Base-by-base conservation (phyloP, 1,140 invertebrate genomes). In the Cyclina sinensis region DNA sequence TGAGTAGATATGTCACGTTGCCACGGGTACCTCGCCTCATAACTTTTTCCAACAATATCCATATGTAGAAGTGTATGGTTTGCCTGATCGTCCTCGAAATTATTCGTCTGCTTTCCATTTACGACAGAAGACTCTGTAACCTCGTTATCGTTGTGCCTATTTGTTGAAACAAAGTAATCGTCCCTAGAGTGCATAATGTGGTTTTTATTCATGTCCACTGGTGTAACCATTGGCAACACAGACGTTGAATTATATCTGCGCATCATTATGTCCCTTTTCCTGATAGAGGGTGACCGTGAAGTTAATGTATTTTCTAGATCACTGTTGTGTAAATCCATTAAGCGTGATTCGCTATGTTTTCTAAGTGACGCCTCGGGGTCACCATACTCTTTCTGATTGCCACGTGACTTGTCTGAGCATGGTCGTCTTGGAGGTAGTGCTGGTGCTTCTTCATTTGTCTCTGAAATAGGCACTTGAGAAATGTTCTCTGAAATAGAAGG, bases 1-100 rank as follows among this genome's bases (percentile, higher is more conserved):
- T 95, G 95, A 11, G 95, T 92, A 1, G 93, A 93, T 16, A 93
- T 94, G 89, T 95, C 95, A 57, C 94, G 90, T 88, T 95, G 95
- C 95, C 95, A 95, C 3, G 95, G 95, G 65, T 93, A 95, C 24
- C 95, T 85, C 1, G 94, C 94, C 35, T 94, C 92, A 37, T 91
- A 94, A 81, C 92, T 93, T 59, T 94, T 92, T n/a, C 94, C 92
- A 54, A 94, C 93, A 51, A 95, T 94, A 84, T 95, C 95, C 46
- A 95, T 32, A 14, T 88, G 46, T 11, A 37, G 46, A 32, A 87
- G 59, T 18, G 35, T 32, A 24, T 84, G 82, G 21, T 39, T 27
- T 24, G 32, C 11, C 32, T 43, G 30, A 21, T 30, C 9, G 3
- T 70, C 48, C 16, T 3, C 1, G 37, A 62, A 12, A 62, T 21